Evolutionary conservation across 2,888 invertebrate species (phyloP).

Genomic region (Andrena chrysosceles): DNA sequence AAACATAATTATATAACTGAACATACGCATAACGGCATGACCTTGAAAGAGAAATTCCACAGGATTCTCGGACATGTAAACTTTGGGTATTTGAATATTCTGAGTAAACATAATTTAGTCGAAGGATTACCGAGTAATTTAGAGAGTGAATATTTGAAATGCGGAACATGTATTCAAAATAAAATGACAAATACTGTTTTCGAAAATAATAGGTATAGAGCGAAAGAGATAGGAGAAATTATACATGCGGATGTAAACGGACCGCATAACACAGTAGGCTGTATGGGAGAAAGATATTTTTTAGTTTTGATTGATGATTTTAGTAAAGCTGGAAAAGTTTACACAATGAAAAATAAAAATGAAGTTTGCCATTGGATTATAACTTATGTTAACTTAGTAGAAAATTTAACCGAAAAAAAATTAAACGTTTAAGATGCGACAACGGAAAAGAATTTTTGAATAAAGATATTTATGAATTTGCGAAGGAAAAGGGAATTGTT

Average conservation of each 20-base stretch:
- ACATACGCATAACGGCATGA: constrained; percentile 27
- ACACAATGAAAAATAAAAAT: constrained; percentile 5
- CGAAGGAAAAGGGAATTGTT: neutral
- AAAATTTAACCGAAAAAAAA: constrained; percentile 22
- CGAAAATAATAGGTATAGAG: constrained; percentile 48
- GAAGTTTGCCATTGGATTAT: constrained; percentile 14
- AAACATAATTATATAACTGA: too few relatives aligned
- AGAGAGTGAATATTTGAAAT: constrained; percentile 38
- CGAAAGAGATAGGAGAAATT: constrained; percentile 25
- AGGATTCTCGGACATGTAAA: constrained; percentile 57
- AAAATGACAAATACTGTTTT: constrained; percentile 61
- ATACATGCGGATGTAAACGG: constrained; percentile 31
- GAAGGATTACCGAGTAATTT: constrained; percentile 44
- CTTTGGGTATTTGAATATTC: constrained; percentile 58
- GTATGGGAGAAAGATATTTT: constrained; percentile 26
- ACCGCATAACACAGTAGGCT: neutral
- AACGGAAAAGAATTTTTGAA: constrained; percentile 31
- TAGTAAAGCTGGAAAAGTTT: constrained; percentile 16
- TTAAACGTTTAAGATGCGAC: constrained; percentile 16
- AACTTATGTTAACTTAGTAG: neutral
- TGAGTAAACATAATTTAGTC: constrained; percentile 37
- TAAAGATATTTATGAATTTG: neutral
- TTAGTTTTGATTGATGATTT: constrained; percentile 32
- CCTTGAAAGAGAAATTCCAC: too few relatives aligned
- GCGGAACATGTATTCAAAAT: constrained; percentile 46